These are phyloP conservation scores for Muntiacus muntjak DNA, from an alignment of 2,113 vertebrate genomes.

Conservation along the genomic window DNA sequence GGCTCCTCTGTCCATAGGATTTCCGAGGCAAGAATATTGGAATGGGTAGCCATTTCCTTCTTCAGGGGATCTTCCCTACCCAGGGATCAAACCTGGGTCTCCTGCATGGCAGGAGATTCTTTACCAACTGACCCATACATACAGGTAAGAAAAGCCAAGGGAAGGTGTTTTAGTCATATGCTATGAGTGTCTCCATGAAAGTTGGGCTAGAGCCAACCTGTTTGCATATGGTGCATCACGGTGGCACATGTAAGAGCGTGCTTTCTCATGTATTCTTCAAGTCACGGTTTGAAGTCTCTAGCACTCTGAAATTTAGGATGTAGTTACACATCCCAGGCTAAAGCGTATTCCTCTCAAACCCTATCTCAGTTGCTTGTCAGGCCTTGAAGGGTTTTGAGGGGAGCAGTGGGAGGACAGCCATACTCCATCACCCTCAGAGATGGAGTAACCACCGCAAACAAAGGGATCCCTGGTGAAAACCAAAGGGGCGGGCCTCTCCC, in stretches of 20 bases:
- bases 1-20: not conserved
- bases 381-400: not conserved
- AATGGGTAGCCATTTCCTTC: not conserved
- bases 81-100: not conserved
- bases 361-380: conserved; percentile 30
- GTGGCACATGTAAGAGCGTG: not conserved
- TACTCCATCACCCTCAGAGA: not conserved
- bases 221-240: not conserved
- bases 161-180: not conserved
- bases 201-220: not conserved
- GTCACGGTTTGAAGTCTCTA: not conserved
- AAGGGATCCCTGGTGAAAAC: conserved; percentile 18
- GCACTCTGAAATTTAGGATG: conserved; percentile 40
- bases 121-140: not conserved
- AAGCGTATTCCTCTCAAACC: conserved; percentile 21
- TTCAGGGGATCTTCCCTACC: not conserved
- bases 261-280: not conserved
- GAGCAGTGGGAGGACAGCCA: not conserved
- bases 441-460: not conserved
- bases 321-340: conserved; percentile 40
- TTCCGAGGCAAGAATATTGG: not conserved
- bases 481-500: not conserved
- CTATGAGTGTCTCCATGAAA: not conserved
- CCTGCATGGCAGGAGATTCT: not conserved
- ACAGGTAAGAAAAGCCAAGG: not conserved